Evolutionary conservation across 2,888 invertebrate genomes (phyloP).

Genomic region (Oscheius onirici): DNA sequence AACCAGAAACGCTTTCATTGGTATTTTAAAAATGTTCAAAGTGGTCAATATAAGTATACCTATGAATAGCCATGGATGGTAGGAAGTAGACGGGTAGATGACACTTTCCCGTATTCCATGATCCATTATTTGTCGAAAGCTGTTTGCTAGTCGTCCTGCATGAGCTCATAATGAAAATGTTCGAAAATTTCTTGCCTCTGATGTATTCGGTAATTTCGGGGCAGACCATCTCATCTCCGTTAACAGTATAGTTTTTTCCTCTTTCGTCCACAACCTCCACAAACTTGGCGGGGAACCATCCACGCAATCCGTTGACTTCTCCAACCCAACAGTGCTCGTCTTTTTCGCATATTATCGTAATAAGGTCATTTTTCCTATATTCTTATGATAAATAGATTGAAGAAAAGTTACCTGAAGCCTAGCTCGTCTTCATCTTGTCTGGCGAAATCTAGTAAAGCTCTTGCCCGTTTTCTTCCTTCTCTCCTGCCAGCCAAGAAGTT

Average conservation of each 20-base stretch:
- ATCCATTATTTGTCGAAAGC: conserved; percentile 63
- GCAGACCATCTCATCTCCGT: conserved; percentile 94
- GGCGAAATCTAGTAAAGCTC: conserved; percentile 91
- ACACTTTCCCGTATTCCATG: conserved; percentile 65
- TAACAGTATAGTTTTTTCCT: conserved; percentile 79
- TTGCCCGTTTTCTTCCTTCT: conserved; percentile 87
- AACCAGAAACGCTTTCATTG: too few species aligned
- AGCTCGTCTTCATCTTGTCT: conserved; percentile 88
- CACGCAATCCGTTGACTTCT: conserved; percentile 75
- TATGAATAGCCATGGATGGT: conserved; percentile 98
- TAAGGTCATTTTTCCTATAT: conserved; percentile 91
- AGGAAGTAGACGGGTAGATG: conserved; percentile 78
- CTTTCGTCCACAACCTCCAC: conserved; percentile 84
- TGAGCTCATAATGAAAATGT: background rate
- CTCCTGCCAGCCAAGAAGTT: conserved; percentile 91
- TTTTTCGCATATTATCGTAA: conserved; percentile 80
- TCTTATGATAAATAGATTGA: background rate
- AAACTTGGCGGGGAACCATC: conserved; percentile 76
- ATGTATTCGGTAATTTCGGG: conserved; percentile 96
- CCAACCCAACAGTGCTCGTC: conserved; percentile 77
- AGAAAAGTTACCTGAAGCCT: conserved; percentile 78
- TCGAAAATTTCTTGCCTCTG: conserved; percentile 78
- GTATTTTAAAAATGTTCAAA: too few species aligned
- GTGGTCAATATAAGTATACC: conserved; percentile 44
- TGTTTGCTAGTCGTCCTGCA: conserved; percentile 52